phyloP scores from a whole-genome alignment of 1,140 invertebrate genomes.

The Trachymyrmex septentrionalis region DNA sequence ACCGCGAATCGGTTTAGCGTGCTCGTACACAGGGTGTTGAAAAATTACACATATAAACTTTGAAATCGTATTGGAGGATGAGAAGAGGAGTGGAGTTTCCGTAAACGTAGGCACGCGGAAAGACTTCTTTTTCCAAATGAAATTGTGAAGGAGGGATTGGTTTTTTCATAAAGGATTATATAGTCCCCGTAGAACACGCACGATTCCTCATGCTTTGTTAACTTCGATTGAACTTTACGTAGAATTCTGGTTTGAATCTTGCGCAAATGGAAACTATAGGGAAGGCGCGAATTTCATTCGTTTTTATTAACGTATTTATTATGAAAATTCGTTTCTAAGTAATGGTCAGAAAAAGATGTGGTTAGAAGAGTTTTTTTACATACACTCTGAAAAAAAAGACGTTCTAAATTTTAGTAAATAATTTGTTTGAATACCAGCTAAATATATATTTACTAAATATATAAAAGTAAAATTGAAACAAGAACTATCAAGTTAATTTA shows the following conservation, averaged over 20 bases:
- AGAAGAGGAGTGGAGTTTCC: no score
- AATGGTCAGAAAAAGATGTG: neutral
- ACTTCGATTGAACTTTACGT: slow-evolving; percentile 8
- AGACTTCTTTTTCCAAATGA: neutral
- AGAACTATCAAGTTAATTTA: no score
- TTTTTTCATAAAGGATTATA: neutral
- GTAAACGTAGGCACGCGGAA: neutral
- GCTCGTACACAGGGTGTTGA: slow-evolving; percentile 27
- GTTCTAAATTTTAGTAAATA: no score
- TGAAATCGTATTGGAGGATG: slow-evolving; percentile 8
- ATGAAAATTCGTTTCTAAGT: neutral
- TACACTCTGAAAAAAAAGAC: neutral
- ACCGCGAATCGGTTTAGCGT: slow-evolving; percentile 42
- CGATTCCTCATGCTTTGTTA: neutral
- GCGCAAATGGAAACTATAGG: neutral
- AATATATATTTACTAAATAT: no score
- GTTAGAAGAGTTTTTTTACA: neutral
- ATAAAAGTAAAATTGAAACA: no score
- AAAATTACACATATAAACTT: slow-evolving; percentile 49
- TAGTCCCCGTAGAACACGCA: neutral
- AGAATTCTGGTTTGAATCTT: neutral
- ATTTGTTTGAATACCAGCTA: no score
- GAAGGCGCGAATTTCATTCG: neutral
- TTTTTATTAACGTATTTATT: neutral
- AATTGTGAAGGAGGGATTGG: neutral